These are phyloP conservation scores for Barypeithes pellucidus DNA, from an alignment of 2,888 invertebrate species.

Conservation along the genomic window DNA sequence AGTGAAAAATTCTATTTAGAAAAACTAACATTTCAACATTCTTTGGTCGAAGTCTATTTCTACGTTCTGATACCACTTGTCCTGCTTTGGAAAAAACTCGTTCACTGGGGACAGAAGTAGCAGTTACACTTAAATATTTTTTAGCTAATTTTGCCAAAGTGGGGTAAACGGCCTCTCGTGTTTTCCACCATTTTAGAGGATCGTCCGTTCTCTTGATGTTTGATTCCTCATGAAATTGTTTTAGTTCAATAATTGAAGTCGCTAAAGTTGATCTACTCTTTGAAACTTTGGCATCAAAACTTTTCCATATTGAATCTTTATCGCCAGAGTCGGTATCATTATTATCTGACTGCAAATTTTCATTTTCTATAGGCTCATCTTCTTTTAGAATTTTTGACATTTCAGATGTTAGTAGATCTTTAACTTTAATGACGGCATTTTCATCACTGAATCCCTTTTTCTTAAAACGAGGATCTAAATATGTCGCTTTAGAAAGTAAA, in stretches of 20 bases:
- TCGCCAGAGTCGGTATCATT: neutral
- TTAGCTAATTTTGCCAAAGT: slow-evolving; percentile 13
- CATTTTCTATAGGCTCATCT: neutral
- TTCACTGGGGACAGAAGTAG: slow-evolving; percentile 27
- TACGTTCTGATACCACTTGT: slow-evolving; percentile 13
- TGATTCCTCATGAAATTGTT: slow-evolving; percentile 30
- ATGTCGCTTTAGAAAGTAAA: slow-evolving; percentile 5
- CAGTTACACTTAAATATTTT: slow-evolving; percentile 27
- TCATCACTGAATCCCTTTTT: slow-evolving; percentile 11
- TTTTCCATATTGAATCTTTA: slow-evolving; percentile 19
- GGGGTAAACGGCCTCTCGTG: slow-evolving; percentile 6
- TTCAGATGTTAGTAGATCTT: slow-evolving; percentile 1
- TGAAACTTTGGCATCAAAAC: slow-evolving; percentile 17
- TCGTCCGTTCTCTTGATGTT: slow-evolving; percentile 33
- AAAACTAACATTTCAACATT: slow-evolving; percentile 19
- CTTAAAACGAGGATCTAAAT: slow-evolving; percentile 17
- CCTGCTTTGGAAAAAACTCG: slow-evolving; percentile 24
- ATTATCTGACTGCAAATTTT: neutral
- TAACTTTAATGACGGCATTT: slow-evolving; percentile 1
- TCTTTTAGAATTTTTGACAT: slow-evolving; percentile 11
- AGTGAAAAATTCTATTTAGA: slow-evolving; percentile 7
- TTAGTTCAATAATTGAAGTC: slow-evolving; percentile 36
- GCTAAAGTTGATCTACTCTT: slow-evolving; percentile 25
- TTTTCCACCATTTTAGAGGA: slow-evolving; percentile 67
- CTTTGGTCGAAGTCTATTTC: slow-evolving; percentile 23